Base-by-base conservation (phyloP, 2,113 vertebrate genomes). In the Acanthochromis polyacanthus region DNA sequence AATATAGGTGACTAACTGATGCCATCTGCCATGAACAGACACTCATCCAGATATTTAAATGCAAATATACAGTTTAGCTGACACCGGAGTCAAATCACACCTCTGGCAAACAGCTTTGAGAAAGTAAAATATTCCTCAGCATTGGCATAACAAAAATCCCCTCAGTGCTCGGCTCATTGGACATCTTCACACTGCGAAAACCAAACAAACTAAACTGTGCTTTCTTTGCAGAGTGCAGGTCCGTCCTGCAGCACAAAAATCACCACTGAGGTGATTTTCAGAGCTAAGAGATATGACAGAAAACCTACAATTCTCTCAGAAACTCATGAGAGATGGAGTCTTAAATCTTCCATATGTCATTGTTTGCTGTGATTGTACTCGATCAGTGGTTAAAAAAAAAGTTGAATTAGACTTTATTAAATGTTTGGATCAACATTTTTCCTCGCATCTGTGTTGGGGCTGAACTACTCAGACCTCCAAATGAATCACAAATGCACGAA, bases 1-100 rank as follows among this genome's bases (percentile, higher is more conserved):
- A 81, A 87, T 75, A 86, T 71, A 80, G 25, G 75, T 89, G 91
- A 87, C 85, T 82, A 84, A 89, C 74, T 82, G 71, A 85, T 73
- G 78, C 87, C 84, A 83, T 91, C 87, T 92, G 86, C 80, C 73
- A 53, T 67, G 45, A 63, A 69, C 75, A 77, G 50, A 87, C 76
- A 85, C 73, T 76, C 80, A 83, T 83, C 81, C 85, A 82, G 81
- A 90, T 86, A 91, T 78, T 88, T 87, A 88, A 86, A 92, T 83
- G 83, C 86, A 91, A 91, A 89, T 91, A 84, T 88, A 83, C 88
- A 90, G 51, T 78, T 36, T 62, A 57, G 66, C 74, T 81, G 85
- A 90, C 73, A 68, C 69, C 55, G 16, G 43, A 76, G 78, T 84
- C 51, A 58, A 76, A 74, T 88, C 64, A 87, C 55, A 83, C 73